Percentiles rank a stretch among this genome's conserved stretches.
Conservation (phyloP, 2,888 invertebrate genomes). For the Eretmocerus hayati region DNA sequence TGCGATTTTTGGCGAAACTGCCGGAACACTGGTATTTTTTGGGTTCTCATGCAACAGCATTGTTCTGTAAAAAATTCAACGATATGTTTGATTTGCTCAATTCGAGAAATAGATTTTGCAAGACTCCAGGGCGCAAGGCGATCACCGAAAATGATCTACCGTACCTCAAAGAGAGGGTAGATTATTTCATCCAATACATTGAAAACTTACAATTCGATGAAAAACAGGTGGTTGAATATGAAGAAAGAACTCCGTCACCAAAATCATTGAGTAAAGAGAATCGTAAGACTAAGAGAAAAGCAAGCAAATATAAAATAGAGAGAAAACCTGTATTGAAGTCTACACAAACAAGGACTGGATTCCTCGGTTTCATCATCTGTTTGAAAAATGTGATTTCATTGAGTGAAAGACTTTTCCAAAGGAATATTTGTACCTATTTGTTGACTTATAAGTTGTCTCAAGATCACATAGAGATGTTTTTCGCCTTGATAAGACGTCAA, state of each 20-base stretch:
- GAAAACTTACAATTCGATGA: slow-evolving; percentile 7
- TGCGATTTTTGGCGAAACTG: slow-evolving; percentile 11
- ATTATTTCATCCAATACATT: background rate
- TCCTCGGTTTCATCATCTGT: slow-evolving; percentile 11
- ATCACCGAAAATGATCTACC: slow-evolving; percentile 1
- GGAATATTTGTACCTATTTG: too few species aligned
- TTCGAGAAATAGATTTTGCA: slow-evolving; percentile 17
- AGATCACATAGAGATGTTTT: slow-evolving; percentile 18
- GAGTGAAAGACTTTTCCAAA: slow-evolving; percentile 11
- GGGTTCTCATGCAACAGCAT: slow-evolving; percentile 13
- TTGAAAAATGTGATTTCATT: background rate
- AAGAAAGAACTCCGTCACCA: too few species aligned
- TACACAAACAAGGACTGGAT: too few species aligned
- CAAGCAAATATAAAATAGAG: too few species aligned
- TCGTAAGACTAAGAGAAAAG: too few species aligned
- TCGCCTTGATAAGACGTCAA: slow-evolving; percentile 11
- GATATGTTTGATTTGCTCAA: slow-evolving; percentile 29
- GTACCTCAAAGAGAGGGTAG: slow-evolving; percentile 3
- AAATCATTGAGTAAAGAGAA: too few species aligned
- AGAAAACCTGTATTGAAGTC: too few species aligned
- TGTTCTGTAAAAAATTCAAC: slow-evolving; percentile 24
- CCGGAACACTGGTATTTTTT: slow-evolving; percentile 1
- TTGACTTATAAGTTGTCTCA: slow-evolving; percentile 17
- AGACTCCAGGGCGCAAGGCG: slow-evolving; percentile 4
- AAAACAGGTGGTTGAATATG: background rate